phyloP scores from a whole-genome alignment of 2,888 invertebrate genomes.

The Ophion slaviceki region DNA sequence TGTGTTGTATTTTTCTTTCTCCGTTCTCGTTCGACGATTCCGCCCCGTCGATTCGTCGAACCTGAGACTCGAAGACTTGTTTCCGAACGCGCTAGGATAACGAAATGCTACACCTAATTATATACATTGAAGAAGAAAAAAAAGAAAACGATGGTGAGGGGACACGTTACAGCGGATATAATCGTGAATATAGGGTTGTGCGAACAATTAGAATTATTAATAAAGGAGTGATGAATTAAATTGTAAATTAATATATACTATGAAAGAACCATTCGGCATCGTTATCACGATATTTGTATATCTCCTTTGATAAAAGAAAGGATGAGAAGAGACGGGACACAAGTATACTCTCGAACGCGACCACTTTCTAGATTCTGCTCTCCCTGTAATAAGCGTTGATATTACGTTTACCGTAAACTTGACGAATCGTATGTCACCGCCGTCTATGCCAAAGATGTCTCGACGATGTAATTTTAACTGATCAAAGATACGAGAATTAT shows the following conservation, averaged over 20 bases:
- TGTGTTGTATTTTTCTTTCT: slow-evolving; percentile 38
- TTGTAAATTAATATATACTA: slow-evolving; percentile 68
- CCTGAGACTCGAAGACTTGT: slow-evolving; percentile 73
- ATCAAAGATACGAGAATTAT: slow-evolving; percentile 41
- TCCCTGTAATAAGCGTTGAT: slow-evolving; percentile 34
- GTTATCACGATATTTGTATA: slow-evolving; percentile 49
- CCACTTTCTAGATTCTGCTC: slow-evolving; percentile 35
- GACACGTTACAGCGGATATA: slow-evolving; percentile 72
- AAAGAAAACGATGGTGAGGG: slow-evolving; percentile 24
- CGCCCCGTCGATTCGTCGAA: slow-evolving; percentile 67
- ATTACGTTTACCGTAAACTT: slow-evolving; percentile 64
- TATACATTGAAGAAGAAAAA: slow-evolving; percentile 36
- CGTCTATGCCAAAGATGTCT: slow-evolving; percentile 81
- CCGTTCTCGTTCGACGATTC: slow-evolving; percentile 59
- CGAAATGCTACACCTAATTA: slow-evolving; percentile 49
- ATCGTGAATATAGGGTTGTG: slow-evolving; percentile 68
- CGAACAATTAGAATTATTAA: slow-evolving; percentile 67
- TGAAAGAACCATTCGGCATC: slow-evolving; percentile 48
- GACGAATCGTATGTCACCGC: slow-evolving; percentile 62
- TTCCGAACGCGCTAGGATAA: slow-evolving; percentile 51
- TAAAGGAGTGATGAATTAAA: slow-evolving; percentile 65
- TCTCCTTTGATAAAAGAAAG: slow-evolving; percentile 10
- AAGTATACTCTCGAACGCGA: slow-evolving; percentile 35
- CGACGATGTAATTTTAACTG: slow-evolving; percentile 75
- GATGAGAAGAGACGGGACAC: slow-evolving; percentile 23